These are phyloP conservation scores for Venturia canescens DNA, from an alignment of 1,140 invertebrate species.

Conservation along the genomic window DNA sequence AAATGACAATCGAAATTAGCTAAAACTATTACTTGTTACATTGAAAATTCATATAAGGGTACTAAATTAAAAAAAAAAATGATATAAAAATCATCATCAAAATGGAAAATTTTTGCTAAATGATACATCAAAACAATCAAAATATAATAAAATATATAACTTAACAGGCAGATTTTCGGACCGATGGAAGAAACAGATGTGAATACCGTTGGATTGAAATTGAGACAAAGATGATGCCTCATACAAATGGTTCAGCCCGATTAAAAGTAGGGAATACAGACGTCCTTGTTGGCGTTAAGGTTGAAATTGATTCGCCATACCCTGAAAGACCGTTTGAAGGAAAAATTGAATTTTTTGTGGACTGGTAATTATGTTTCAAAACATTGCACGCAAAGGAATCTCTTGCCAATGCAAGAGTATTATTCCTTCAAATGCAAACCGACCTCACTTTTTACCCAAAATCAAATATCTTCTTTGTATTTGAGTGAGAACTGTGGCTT, in stretches of 20 bases:
- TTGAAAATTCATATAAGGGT: too few relatives aligned
- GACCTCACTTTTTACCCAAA: too few relatives aligned
- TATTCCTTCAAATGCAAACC: slow-evolving; percentile 9
- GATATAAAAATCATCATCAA: neutral
- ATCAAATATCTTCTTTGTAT: slow-evolving; percentile 45
- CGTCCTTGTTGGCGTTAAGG: slow-evolving; percentile 94
- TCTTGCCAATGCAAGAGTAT: too few relatives aligned
- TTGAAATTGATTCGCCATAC: slow-evolving; percentile 90
- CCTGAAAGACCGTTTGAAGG: slow-evolving; percentile 87
- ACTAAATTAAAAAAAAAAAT: neutral
- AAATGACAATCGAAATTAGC: too few relatives aligned
- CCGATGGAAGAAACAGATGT: slow-evolving; percentile 89
- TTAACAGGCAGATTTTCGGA: slow-evolving; percentile 89
- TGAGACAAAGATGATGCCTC: slow-evolving; percentile 92
- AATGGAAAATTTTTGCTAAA: too few relatives aligned
- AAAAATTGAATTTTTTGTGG: slow-evolving; percentile 96
- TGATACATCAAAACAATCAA: slow-evolving; percentile 36
- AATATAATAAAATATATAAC: slow-evolving; percentile 39
- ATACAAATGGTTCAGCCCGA: slow-evolving; percentile 93
- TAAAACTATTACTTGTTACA: neutral
- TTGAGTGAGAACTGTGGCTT: too few relatives aligned
- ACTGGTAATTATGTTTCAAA: slow-evolving; percentile 83
- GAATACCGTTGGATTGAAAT: slow-evolving; percentile 94
- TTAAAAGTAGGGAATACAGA: slow-evolving; percentile 93
- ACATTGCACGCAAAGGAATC: too few relatives aligned